These are phyloP conservation scores for Iguana delicatissima DNA, from an alignment of 2,797 vertebrate genomes.

Conservation along the genomic window DNA sequence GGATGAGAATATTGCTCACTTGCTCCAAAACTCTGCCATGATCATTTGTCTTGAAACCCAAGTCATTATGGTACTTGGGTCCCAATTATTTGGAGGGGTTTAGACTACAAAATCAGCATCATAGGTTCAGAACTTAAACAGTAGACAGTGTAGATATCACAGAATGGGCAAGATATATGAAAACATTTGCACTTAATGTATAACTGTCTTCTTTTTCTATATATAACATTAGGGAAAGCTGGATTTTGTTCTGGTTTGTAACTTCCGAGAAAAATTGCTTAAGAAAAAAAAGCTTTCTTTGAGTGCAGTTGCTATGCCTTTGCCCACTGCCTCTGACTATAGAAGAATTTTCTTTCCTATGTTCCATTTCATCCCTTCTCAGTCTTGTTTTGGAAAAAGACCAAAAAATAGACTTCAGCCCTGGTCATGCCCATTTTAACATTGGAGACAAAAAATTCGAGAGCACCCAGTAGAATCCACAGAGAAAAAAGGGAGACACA, in stretches of 20 bases:
- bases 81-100: not conserved
- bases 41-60: not conserved
- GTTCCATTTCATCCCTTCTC: not conserved
- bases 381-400: not conserved
- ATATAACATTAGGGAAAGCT: too few relatives aligned
- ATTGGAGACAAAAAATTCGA: too few relatives aligned
- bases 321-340: not conserved
- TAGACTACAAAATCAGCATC: not conserved
- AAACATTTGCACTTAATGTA: not conserved
- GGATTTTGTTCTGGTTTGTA: not conserved
- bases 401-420: not conserved
- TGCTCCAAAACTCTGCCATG: not conserved
- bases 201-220: not conserved
- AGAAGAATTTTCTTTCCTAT: not conserved
- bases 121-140: not conserved
- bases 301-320: not conserved
- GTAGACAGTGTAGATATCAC: not conserved
- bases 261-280: not conserved
- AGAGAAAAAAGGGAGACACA: too few relatives aligned
- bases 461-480: too few relatives aligned
- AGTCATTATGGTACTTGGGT: not conserved
- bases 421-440: too few relatives aligned
- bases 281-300: not conserved
- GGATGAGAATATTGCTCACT: not conserved
- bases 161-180: not conserved